phyloP scores from a whole-genome alignment of 2,113 vertebrate species.

The Cavia porcellus region DNA sequence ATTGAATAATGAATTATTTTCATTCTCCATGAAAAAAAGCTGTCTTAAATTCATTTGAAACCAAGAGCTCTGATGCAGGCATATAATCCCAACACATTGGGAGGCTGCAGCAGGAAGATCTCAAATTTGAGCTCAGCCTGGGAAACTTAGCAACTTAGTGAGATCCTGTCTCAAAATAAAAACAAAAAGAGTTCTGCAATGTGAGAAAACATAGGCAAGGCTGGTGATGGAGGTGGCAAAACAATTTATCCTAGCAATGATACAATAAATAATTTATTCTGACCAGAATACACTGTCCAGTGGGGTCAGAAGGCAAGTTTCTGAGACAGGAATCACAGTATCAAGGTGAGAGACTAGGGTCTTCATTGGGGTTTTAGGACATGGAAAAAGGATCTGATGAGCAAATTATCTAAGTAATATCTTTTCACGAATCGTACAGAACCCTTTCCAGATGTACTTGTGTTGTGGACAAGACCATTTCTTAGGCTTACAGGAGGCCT shows the following conservation, averaged over 20 bases:
- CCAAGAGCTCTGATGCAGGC: neutral
- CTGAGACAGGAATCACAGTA: neutral
- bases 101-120: neutral
- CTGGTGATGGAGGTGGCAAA: neutral
- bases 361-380: neutral
- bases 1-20: neutral
- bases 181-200: neutral
- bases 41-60: neutral
- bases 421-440: neutral
- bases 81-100: neutral
- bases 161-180: neutral
- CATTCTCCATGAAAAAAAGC: neutral
- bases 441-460: neutral
- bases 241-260: neutral
- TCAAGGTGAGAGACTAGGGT: neutral
- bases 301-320: neutral
- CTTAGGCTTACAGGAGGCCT: neutral
- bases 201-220: neutral
- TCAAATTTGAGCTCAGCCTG: neutral
- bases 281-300: neutral
- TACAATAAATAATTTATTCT: neutral
- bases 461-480: neutral
- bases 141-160: neutral
- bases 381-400: neutral
- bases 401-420: neutral